These are phyloP conservation scores for Mesocentrotus franciscanus DNA, from an alignment of 53 echinoderm and acorn worm species.

Conservation along the genomic window DNA sequence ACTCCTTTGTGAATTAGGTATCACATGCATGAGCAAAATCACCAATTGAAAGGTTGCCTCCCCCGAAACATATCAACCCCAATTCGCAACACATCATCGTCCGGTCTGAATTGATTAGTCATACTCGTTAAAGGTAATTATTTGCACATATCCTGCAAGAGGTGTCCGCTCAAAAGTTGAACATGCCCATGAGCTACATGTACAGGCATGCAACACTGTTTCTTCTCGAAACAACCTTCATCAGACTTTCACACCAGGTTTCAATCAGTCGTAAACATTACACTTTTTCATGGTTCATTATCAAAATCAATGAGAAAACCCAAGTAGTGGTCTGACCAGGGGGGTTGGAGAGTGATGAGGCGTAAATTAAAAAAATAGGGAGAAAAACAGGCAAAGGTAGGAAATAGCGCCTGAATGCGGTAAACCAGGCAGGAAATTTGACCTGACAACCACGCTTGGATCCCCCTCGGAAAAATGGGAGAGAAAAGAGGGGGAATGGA, in stretches of 20 bases:
- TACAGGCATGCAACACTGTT: background rate
- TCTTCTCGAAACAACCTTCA: background rate
- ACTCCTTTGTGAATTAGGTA: background rate
- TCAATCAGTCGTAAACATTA: constrained; percentile 11
- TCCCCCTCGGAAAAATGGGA: background rate
- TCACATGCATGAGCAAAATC: background rate
- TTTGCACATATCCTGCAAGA: background rate
- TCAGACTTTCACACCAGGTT: background rate
- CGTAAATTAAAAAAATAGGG: background rate
- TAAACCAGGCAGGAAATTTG: constrained; percentile 56
- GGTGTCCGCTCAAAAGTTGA: background rate
- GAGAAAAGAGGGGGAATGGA: background rate
- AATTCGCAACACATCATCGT: background rate
- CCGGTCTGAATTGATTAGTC: background rate
- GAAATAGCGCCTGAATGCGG: constrained; percentile 23
- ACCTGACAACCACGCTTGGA: constrained; percentile 43
- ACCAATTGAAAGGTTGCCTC: background rate
- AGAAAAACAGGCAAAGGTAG: background rate
- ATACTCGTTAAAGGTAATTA: background rate
- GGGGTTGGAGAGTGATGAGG: background rate
- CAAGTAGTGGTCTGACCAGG: constrained; percentile 32
- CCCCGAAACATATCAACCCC: background rate
- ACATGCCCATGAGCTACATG: background rate
- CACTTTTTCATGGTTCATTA: background rate
- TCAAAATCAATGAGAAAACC: constrained; percentile 11